phyloP scores from a whole-genome alignment of 2,797 vertebrate genomes.

The Rhyacichthys aspro region DNA sequence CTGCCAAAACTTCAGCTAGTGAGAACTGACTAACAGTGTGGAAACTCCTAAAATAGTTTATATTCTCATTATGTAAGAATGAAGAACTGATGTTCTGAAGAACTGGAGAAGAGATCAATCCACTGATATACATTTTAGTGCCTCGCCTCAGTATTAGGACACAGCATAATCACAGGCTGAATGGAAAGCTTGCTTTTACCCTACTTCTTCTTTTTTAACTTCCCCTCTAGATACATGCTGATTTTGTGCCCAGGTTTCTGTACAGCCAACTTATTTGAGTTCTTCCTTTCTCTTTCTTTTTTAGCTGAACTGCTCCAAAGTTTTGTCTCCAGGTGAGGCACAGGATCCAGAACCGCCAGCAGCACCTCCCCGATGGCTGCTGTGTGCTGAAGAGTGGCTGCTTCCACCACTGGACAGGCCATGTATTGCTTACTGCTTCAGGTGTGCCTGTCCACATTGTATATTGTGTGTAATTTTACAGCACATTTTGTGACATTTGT shows the following conservation, averaged over 20 bases:
- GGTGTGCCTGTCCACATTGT: slow-evolving; percentile 60
- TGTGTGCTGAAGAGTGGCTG: slow-evolving; percentile 79
- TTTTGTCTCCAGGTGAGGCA: slow-evolving; percentile 62
- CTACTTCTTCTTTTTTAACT: slow-evolving; percentile 25
- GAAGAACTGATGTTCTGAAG: slow-evolving; percentile 12
- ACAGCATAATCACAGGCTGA: neutral
- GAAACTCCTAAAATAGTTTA: slow-evolving; percentile 54
- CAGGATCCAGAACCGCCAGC: slow-evolving; percentile 36
- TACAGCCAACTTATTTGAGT: slow-evolving; percentile 16
- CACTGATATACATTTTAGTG: slow-evolving; percentile 1
- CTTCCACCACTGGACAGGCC: slow-evolving; percentile 51
- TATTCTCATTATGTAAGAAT: slow-evolving; percentile 25
- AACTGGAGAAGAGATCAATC: slow-evolving; percentile 13
- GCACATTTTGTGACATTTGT: slow-evolving; percentile 47
- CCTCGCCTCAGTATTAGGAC: no score
- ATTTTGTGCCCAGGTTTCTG: slow-evolving; percentile 16
- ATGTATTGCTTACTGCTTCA: slow-evolving; percentile 83
- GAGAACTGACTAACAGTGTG: slow-evolving; percentile 54
- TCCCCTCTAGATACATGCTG: slow-evolving; percentile 14
- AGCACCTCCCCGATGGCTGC: slow-evolving; percentile 59
- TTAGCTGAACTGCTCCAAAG: slow-evolving; percentile 75
- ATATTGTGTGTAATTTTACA: slow-evolving; percentile 25
- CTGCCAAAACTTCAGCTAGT: slow-evolving; percentile 34
- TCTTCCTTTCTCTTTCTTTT: slow-evolving; percentile 22
- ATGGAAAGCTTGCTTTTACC: slow-evolving; percentile 3